phyloP scores from a whole-genome alignment of 2,113 vertebrate genomes.

The Panthera uncia region DNA sequence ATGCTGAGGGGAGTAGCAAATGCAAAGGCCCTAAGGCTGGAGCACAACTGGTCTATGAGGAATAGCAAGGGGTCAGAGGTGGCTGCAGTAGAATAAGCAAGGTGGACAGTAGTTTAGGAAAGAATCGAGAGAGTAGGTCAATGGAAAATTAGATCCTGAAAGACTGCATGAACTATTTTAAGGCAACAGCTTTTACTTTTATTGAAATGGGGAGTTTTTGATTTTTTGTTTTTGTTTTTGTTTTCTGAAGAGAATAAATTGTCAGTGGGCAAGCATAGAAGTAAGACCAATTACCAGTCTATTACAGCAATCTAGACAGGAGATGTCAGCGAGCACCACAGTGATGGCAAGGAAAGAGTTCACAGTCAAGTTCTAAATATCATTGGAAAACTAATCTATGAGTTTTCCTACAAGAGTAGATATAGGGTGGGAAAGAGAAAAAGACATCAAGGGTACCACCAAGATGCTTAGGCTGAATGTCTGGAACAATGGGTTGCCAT shows the following conservation, averaged over 20 bases:
- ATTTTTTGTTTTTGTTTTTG: not conserved
- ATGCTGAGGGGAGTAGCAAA: not conserved
- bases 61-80: not conserved
- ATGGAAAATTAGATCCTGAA: not conserved
- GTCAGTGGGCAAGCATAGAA: not conserved
- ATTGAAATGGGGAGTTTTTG: not conserved
- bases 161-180: not conserved
- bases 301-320: not conserved
- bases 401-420: not conserved
- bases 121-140: not conserved
- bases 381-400: not conserved
- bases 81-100: too few relatives aligned
- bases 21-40: not conserved
- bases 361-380: not conserved
- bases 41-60: not conserved
- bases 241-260: not conserved
- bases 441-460: not conserved
- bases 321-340: not conserved
- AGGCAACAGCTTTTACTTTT: not conserved
- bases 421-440: not conserved
- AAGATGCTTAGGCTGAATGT: not conserved
- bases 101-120: not conserved
- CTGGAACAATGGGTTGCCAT: not conserved
- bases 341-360: not conserved
- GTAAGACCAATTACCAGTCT: not conserved